These are phyloP conservation scores for Phoebastria nigripes DNA, from an alignment of 2,797 vertebrate genomes.

Conservation along the genomic window DNA sequence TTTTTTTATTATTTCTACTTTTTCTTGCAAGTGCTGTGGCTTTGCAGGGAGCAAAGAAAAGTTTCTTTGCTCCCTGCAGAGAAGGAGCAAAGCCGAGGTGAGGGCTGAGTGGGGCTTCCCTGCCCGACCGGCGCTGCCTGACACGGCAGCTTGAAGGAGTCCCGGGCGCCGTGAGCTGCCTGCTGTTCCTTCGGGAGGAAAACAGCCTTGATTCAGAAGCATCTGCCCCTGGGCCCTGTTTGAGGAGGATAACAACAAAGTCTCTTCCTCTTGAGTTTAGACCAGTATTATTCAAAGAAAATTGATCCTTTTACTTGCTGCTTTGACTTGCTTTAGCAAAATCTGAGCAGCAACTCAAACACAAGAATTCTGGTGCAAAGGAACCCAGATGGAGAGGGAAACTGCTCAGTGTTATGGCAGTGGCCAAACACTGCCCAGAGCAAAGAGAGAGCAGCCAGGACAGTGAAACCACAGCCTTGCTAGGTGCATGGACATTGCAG, in stretches of 20 bases:
- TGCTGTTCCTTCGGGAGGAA: neutral
- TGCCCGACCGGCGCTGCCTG: neutral
- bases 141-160: accelerated
- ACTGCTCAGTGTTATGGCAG: neutral
- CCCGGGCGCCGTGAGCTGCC: accelerated
- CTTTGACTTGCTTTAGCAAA: neutral
- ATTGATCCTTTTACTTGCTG: accelerated
- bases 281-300: neutral
- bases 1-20: neutral
- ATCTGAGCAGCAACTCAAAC: neutral
- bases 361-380: neutral
- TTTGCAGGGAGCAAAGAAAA: constrained; percentile 3
- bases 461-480: neutral
- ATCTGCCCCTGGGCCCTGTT: neutral
- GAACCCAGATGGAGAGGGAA: neutral
- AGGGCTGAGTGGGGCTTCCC: neutral
- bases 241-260: neutral
- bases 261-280: neutral
- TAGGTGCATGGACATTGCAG: neutral
- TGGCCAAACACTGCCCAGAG: neutral
- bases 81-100: neutral
- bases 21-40: neutral
- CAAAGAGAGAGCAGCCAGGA: neutral
- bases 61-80: neutral
- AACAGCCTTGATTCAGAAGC: neutral